Conservation (phyloP, 2,113 vertebrate species). For the Astur gentilis region DNA sequence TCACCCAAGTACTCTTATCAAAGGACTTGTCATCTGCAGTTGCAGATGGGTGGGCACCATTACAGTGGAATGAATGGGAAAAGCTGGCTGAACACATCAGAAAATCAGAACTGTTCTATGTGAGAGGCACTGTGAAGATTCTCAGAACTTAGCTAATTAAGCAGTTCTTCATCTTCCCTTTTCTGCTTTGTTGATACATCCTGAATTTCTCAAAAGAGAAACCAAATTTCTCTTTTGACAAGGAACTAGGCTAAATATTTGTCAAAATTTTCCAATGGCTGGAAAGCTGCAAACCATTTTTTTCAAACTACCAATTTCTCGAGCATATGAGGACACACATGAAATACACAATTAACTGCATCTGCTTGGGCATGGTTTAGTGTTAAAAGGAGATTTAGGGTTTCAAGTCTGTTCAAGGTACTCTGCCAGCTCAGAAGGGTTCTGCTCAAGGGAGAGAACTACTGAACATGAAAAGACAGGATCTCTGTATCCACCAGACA, state of each 20-base stretch:
- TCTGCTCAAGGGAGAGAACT: neutral
- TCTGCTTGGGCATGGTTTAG: neutral
- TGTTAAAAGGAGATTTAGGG: neutral
- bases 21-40: neutral
- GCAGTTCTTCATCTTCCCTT: neutral
- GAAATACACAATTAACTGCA: neutral
- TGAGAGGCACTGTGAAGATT: neutral
- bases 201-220: neutral
- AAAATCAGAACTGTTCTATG: neutral
- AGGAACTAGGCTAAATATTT: neutral
- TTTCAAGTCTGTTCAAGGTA: neutral
- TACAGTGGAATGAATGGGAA: neutral
- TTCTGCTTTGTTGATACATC: neutral
- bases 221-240: neutral
- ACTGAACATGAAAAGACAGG: neutral
- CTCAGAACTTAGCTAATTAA: neutral
- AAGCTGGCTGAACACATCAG: neutral
- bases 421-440: neutral
- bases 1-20: neutral
- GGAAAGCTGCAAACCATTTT: neutral
- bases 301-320: neutral
- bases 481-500: neutral
- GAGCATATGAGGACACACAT: neutral
- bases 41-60: neutral
- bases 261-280: neutral